Conservation (phyloP, 2,113 vertebrate species). For the Numida meleagris region DNA sequence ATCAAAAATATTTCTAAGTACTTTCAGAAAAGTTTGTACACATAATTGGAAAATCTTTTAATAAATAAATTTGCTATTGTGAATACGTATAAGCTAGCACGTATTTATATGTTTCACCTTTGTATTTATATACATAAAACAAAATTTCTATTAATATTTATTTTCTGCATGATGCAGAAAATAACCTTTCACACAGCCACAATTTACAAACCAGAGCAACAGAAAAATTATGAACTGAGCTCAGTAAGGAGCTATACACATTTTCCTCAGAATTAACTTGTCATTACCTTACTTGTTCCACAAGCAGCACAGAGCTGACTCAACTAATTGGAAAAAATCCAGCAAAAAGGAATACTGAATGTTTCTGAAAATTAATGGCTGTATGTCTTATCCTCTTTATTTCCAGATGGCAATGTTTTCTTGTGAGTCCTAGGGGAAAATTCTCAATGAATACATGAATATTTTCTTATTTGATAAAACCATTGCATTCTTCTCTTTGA, state of each 20-base stretch:
- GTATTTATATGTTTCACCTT: not conserved
- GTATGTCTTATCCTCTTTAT: not conserved
- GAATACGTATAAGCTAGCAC: not conserved
- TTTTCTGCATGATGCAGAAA: not conserved
- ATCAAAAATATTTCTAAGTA: not conserved
- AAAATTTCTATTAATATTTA: not conserved
- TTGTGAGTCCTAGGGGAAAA: not conserved
- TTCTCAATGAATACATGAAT: not conserved
- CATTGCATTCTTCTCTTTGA: not conserved
- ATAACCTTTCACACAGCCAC: not conserved
- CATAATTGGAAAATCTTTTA: not conserved
- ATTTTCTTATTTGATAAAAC: not conserved
- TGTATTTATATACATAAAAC: not conserved
- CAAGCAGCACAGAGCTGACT: not conserved
- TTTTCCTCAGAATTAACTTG: not conserved
- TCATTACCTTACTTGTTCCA: not conserved
- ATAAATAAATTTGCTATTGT: not conserved
- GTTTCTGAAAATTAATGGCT: constrained; percentile 1
- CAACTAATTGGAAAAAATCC: not conserved
- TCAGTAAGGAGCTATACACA: not conserved
- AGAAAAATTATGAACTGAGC: not conserved
- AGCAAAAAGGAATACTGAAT: not conserved
- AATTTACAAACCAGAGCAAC: not conserved
- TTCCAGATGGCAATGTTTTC: not conserved
- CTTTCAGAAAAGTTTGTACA: not conserved